Evolutionary conservation across 2,888 invertebrate genomes (phyloP).

Genomic region (Campopleginae sp.): DNA sequence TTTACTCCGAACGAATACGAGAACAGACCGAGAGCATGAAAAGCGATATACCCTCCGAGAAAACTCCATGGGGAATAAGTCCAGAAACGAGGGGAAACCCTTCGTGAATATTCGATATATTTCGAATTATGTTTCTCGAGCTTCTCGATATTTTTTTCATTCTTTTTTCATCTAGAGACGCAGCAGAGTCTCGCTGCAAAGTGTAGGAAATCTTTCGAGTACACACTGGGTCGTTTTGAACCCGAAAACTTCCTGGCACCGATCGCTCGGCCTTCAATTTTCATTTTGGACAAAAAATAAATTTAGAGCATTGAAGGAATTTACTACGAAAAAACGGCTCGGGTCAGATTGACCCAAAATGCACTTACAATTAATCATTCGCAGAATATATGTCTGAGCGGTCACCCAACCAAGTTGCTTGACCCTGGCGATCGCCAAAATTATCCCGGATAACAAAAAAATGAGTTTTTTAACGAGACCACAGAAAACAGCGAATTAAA

Average conservation of each 20-base stretch:
- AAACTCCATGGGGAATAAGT: constrained; percentile 49
- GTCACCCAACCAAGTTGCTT: background rate
- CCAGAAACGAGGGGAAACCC: constrained; percentile 20
- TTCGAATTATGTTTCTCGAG: constrained; percentile 57
- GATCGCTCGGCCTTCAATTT: too few species aligned
- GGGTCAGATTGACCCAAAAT: too few species aligned
- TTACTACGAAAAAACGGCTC: too few species aligned
- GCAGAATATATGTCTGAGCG: background rate
- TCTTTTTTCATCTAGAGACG: background rate
- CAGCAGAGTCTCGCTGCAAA: too few species aligned
- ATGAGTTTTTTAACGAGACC: background rate
- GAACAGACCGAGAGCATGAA: constrained; percentile 45
- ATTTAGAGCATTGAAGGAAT: background rate
- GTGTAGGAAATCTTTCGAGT: too few species aligned
- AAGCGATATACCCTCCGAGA: constrained; percentile 36
- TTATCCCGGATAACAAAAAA: background rate
- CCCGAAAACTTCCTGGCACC: too few species aligned
- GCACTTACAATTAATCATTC: too few species aligned
- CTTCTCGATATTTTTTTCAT: constrained; percentile 34
- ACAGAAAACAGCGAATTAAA: background rate
- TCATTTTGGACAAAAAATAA: too few species aligned
- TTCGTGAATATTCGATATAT: constrained; percentile 70
- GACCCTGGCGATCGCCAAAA: too few species aligned
- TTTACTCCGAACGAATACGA: constrained; percentile 60
- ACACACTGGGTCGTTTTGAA: too few species aligned